Evolutionary conservation across 2,113 vertebrate species (phyloP), one percentile per base, ranked within the genome.

Genomic region (Syngnathus scovelli): DNA sequence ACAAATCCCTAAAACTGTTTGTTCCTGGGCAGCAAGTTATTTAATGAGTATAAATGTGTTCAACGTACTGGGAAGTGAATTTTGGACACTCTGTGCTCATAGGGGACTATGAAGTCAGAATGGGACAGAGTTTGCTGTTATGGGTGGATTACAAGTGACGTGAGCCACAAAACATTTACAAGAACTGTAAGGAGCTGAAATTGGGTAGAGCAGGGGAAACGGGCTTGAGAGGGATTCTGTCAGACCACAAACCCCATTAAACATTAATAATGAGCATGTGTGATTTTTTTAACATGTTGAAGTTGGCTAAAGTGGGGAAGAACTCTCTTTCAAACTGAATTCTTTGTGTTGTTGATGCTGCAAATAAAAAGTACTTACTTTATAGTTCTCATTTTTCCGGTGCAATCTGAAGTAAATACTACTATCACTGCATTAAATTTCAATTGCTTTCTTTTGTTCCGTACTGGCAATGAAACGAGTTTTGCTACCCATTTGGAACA

Each of bases 121-220:
- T 16, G 21, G 72, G 77, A 83, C 61, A 69, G 72, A 78, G 79
- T 78, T 81, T 85, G 76, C 85, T 88, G 78, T 75, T 64, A 81
- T 83, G 88, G 90, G 90, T 86, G 90, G 88, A 84, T 86, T 79
- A 77, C 55, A 55, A 71, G 75, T 92, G 89, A 92, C 75, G 76
- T 60, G 60, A 87, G 62, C 51, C 75, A 80, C 69, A 76, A 89
- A 87, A 78, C 78, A 90, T 92, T 88, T 88, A 86, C 83, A 78
- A 83, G 77, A 82, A 70, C 70, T 78, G 74, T 77, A 71, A 73
- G 67, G 44, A 73, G 46, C 39, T 66, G 68, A 16, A 62, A 16
- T 23, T 15, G 41, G 11, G 39, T 4, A 44, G n/a, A 62, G 61
- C 61, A 44, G 61, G 7, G 61, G 41, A 62, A 62, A 44, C n/a